Evolutionary conservation across 2,888 invertebrate genomes (phyloP), one percentile per base, ranked within the genome.

Genomic region (Agrotis puta): DNA sequence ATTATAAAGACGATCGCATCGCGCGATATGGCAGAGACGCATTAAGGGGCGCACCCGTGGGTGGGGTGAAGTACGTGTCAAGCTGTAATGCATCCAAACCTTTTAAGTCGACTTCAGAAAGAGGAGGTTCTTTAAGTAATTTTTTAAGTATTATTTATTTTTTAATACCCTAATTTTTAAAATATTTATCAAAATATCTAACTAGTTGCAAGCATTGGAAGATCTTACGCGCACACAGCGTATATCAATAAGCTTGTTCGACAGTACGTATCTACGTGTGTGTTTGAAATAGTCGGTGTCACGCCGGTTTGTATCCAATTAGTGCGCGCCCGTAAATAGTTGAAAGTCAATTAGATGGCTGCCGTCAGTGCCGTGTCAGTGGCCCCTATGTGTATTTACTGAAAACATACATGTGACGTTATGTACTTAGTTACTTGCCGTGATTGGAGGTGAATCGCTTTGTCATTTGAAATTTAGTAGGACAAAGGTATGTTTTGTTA

Each of bases 251-350:
- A 20, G 33, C 20, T 33, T 3, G 50, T 48, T 56, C 33, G 24
- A 1, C 20, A 54, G 20, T 54, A 20, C 62, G 9, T 22, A 22
- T 5, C 11, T 24, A 57, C 24, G 14, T 18, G 54, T 70, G 54
- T 53, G 71, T 64, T 47, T 51, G 61, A 57, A 68, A 64, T 69
- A 74, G 71, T 61, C 65, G 9, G 57, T 63, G 71, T 69, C 58
- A 58, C 69, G 74, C 54, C 67, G 39, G 75, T 71, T 67, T 64
- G 67, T 74, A 85, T 77, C 85, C 85, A 85, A 83, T 85, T 85
- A 85, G 62, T 57, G 59, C 20, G 74, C 65, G 70, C 39, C 64
- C 27, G 81, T 81, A 78, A 81, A 81, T 65, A 77, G 78, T 74
- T 74, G 51, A 56, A 70, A 83, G 78, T 70, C 79, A 79, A 83